phyloP scores from a whole-genome alignment of 1,140 invertebrate species.

The Lasioglossum albipes region DNA sequence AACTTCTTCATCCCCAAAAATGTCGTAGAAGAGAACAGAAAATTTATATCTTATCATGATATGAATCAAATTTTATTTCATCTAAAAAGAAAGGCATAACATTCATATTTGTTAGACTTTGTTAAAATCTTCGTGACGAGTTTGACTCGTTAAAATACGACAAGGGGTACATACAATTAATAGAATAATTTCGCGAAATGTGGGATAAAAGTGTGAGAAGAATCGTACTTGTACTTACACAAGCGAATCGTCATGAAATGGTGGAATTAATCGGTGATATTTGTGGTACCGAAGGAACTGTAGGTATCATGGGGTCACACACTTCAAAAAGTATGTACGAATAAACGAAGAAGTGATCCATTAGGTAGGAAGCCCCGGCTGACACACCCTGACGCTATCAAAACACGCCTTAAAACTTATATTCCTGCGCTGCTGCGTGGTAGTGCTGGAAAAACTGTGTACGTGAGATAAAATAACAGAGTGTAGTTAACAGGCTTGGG shows the following conservation, averaged over 20 bases:
- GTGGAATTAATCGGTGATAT: not conserved
- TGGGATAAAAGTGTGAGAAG: too few species aligned
- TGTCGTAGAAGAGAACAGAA: too few species aligned
- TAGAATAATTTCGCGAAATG: too few species aligned
- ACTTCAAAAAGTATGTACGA: slow-evolving; percentile 66
- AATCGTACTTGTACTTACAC: too few species aligned
- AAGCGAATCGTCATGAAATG: not conserved
- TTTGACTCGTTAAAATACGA: too few species aligned
- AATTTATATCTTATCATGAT: too few species aligned
- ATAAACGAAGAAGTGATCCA: slow-evolving; percentile 71
- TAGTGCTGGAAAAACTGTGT: slow-evolving; percentile 65
- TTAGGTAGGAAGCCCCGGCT: slow-evolving; percentile 75
- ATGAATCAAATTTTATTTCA: too few species aligned
- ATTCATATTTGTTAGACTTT: too few species aligned
- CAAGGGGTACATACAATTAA: too few species aligned
- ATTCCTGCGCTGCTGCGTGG: slow-evolving; percentile 63
- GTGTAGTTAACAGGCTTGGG: slow-evolving; percentile 73
- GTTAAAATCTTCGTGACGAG: too few species aligned
- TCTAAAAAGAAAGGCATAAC: too few species aligned
- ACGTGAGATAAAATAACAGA: slow-evolving; percentile 76
- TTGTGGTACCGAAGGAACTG: not conserved
- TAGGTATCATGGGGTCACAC: slow-evolving; percentile 58
- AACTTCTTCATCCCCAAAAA: too few species aligned
- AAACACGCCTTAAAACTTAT: slow-evolving; percentile 78
- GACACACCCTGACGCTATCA: slow-evolving; percentile 76